These are phyloP conservation scores for Naja naja DNA, from an alignment of 2,113 vertebrate genomes.

Conservation along the genomic window DNA sequence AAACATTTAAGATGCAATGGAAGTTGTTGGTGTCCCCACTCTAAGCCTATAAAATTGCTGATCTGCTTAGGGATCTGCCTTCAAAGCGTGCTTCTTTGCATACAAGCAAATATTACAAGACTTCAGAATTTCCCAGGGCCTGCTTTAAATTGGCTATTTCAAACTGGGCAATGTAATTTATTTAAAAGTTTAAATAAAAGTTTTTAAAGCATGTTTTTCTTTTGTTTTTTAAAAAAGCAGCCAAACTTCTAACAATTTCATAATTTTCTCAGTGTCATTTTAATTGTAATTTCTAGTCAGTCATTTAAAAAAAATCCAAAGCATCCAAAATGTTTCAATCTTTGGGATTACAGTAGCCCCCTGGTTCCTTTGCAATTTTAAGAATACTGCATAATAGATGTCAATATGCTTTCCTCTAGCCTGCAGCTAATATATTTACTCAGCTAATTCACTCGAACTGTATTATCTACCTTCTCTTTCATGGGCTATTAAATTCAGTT, in stretches of 20 bases:
- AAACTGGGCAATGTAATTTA: not conserved
- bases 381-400: conserved; percentile 8
- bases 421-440: conserved; percentile 26
- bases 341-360: not conserved
- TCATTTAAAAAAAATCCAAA: not conserved
- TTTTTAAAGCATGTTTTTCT: not conserved
- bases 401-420: conserved; percentile 1
- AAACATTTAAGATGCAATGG: not conserved
- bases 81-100: not conserved
- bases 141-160: not conserved
- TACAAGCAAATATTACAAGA: not conserved
- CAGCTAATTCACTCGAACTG: conserved; percentile 31
- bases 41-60: not conserved
- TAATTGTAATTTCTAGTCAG: not conserved
- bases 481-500: conserved; percentile 31
- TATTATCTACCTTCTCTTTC: conserved; percentile 26
- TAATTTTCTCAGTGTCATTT: not conserved
- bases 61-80: not conserved
- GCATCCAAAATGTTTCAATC: not conserved
- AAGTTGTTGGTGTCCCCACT: not conserved
- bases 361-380: not conserved
- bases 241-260: not conserved
- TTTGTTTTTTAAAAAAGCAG: not conserved
- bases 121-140: not conserved
- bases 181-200: not conserved